Conservation (phyloP, 2,113 vertebrate genomes). For the Dasypus novemcinctus region DNA sequence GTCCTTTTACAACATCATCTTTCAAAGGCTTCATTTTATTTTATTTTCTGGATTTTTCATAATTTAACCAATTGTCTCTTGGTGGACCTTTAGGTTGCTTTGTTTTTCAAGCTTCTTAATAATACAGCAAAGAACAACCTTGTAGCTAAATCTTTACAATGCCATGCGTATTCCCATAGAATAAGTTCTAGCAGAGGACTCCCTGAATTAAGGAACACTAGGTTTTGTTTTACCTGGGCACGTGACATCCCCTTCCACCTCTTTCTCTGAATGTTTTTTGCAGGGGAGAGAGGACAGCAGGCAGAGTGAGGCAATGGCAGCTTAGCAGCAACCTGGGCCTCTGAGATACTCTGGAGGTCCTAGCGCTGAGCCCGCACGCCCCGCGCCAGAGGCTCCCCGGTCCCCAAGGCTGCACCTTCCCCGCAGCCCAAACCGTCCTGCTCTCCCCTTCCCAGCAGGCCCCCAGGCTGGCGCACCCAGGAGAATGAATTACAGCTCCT, state of each 20-base stretch:
- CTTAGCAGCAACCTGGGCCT: neutral
- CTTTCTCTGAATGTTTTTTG: neutral
- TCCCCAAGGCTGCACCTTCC: neutral
- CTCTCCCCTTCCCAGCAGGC: neutral
- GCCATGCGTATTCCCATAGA: neutral
- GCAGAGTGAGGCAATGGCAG: neutral
- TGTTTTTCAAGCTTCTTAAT: neutral
- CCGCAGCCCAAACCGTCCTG: neutral
- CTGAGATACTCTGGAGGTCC: neutral
- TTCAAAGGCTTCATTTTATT: neutral
- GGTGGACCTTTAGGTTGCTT: neutral
- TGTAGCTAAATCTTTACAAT: neutral
- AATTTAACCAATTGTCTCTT: neutral
- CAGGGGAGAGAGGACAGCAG: neutral
- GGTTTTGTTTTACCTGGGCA: neutral
- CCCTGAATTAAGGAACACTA: neutral
- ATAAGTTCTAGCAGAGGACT: neutral
- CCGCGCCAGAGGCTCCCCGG: neutral
- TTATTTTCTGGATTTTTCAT: neutral
- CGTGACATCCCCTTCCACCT: neutral
- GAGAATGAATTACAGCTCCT: constrained; percentile 62
- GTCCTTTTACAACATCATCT: neutral
- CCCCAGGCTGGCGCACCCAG: constrained; percentile 30
- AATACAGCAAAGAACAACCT: neutral
- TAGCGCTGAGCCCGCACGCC: neutral